A percentile compares a stretch with the other conserved stretches of the same genome.
phyloP scores from a whole-genome alignment of 2,113 vertebrate genomes.

The Setophaga coronata region DNA sequence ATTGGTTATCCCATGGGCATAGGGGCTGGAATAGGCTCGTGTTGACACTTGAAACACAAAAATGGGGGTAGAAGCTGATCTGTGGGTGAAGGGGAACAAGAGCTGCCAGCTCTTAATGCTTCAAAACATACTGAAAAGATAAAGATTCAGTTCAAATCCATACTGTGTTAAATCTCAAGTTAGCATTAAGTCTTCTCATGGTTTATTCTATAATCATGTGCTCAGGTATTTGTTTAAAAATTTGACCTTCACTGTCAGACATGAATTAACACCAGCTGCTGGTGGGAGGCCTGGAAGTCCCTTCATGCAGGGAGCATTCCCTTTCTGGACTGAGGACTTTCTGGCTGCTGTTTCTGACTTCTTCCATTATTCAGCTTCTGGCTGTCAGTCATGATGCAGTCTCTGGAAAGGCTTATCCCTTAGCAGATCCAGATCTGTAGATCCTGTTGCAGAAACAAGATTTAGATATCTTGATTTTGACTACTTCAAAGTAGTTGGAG shows the following conservation, averaged over 20 bases:
- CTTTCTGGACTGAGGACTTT: neutral
- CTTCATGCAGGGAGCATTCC: neutral
- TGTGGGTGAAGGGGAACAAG: neutral
- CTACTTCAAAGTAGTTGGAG: neutral
- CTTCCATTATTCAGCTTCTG: neutral
- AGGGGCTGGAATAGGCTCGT: fast-evolving
- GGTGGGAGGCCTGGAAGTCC: neutral
- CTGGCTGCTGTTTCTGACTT: neutral
- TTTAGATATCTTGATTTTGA: neutral
- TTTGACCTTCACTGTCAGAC: neutral
- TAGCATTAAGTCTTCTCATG: neutral
- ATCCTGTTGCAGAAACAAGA: neutral
- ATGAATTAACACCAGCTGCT: neutral
- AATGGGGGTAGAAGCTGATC: neutral
- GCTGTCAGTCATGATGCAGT: neutral
- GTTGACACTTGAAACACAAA: neutral
- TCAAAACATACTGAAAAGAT: neutral
- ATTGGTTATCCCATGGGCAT: neutral
- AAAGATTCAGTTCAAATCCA: neutral
- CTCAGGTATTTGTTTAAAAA: neutral
- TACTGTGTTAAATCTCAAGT: neutral
- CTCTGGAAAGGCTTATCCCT: neutral
- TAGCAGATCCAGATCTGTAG: neutral
- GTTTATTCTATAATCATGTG: neutral
- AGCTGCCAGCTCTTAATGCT: neutral